Conservation (phyloP, 2,113 vertebrate species). For the Marmota monax region DNA sequence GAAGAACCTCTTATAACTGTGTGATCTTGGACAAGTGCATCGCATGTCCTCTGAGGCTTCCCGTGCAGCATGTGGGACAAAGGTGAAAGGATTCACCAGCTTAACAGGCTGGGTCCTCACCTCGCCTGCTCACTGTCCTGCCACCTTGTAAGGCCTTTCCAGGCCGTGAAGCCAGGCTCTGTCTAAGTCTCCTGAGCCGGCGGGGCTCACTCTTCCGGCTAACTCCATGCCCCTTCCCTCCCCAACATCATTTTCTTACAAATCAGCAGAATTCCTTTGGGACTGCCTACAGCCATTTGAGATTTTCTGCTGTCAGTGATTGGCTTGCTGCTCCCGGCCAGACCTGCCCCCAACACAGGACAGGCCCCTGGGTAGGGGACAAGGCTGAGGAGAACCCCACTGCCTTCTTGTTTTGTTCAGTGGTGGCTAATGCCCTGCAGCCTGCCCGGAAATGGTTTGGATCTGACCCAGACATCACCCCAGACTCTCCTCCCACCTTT, state of each 20-base stretch:
- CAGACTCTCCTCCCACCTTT: not conserved
- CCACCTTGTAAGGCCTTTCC: not conserved
- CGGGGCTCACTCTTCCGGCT: conserved; percentile 18
- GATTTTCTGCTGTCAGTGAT: not conserved
- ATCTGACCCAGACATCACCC: not conserved
- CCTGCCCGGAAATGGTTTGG: not conserved
- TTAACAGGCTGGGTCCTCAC: not conserved
- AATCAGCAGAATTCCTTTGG: not conserved
- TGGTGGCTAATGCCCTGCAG: not conserved
- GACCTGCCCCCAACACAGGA: not conserved
- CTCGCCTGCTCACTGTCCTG: not conserved
- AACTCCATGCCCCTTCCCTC: not conserved
- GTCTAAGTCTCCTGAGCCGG: not conserved
- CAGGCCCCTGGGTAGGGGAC: not conserved
- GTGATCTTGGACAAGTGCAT: not conserved
- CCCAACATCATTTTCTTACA: conserved; percentile 37
- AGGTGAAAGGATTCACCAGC: not conserved
- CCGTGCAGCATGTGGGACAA: not conserved
- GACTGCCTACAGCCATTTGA: not conserved
- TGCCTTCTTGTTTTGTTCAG: not conserved
- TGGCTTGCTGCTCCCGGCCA: not conserved
- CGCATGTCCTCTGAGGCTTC: not conserved
- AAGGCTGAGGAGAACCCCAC: not conserved
- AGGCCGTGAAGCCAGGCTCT: not conserved
- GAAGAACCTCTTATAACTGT: not conserved